Evolutionary conservation across 2,113 vertebrate species (phyloP).

Genomic region (Cephalopholis sonnerati): DNA sequence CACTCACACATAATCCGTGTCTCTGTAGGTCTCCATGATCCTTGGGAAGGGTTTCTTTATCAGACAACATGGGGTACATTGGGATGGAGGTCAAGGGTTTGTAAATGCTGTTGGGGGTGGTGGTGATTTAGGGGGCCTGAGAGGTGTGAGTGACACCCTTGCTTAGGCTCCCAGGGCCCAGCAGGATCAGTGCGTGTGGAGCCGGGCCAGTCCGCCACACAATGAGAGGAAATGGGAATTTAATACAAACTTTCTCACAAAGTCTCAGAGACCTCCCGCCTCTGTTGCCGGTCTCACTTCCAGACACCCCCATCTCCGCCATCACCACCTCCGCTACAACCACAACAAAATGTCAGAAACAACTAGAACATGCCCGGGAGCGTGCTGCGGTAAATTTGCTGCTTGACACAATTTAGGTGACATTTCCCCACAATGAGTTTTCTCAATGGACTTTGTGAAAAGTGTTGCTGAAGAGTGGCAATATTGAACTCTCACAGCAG

Average conservation of each 20-base stretch:
- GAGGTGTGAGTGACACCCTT: slow-evolving; percentile 73
- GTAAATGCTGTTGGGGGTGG: slow-evolving; percentile 20
- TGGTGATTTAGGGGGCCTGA: slow-evolving; percentile 27
- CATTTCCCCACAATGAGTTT: not conserved
- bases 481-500: not conserved
- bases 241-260: slow-evolving; percentile 89
- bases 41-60: slow-evolving; percentile 31
- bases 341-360: slow-evolving; percentile 73
- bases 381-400: slow-evolving; percentile 20
- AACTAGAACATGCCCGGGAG: slow-evolving; percentile 44
- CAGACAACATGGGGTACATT: not conserved
- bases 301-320: slow-evolving; percentile 46
- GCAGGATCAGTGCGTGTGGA: slow-evolving; percentile 83
- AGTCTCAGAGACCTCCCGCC: slow-evolving; percentile 72
- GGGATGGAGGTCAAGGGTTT: slow-evolving; percentile 44
- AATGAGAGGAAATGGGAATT: slow-evolving; percentile 88
- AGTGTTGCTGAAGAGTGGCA: not conserved
- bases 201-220: slow-evolving; percentile 81
- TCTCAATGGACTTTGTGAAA: slow-evolving; percentile 8
- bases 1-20: not conserved
- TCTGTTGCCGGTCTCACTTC: slow-evolving; percentile 55
- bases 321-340: slow-evolving; percentile 60
- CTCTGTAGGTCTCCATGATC: not conserved
- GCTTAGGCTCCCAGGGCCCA: slow-evolving; percentile 60
- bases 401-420: slow-evolving; percentile 1